A percentile compares a stretch with the other conserved stretches of the same genome.
Evolutionary conservation across 2,797 vertebrate genomes (phyloP).

Genomic region (Darevskia mixta): DNA sequence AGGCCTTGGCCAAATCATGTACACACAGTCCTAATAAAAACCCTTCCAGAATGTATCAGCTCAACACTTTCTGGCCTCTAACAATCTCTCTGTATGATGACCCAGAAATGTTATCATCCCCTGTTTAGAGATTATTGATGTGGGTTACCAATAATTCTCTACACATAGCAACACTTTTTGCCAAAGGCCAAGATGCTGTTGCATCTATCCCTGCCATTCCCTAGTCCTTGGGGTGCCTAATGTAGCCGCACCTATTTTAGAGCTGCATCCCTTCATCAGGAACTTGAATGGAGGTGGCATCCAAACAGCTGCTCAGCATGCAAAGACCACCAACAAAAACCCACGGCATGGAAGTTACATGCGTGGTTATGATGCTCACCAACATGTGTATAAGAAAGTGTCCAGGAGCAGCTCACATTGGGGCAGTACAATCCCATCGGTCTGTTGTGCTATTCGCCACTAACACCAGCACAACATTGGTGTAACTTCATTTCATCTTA

Average conservation of each 20-base stretch:
- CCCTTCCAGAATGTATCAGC: not conserved
- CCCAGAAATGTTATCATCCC: not conserved
- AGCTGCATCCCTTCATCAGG: not conserved
- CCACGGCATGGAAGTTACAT: not conserved
- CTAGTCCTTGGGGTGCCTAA: not conserved
- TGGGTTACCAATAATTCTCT: not conserved
- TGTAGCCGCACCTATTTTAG: not conserved
- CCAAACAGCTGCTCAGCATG: not conserved
- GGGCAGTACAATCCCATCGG: not conserved
- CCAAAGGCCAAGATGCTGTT: not conserved
- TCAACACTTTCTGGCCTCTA: not conserved
- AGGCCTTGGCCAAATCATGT: too few relatives aligned
- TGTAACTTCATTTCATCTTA: not conserved
- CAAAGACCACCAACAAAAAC: not conserved
- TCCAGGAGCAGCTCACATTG: not conserved
- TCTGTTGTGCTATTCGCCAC: not conserved
- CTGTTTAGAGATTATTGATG: not conserved
- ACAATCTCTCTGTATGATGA: not conserved
- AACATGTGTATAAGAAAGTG: not conserved
- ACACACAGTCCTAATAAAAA: not conserved
- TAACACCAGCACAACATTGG: not conserved
- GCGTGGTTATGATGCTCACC: too few relatives aligned
- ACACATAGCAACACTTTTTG: not conserved
- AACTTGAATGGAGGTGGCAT: not conserved
- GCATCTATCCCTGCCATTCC: not conserved